Evolutionary conservation across 2,797 vertebrate genomes (phyloP).

Genomic region (Phyllotis vaccarum): DNA sequence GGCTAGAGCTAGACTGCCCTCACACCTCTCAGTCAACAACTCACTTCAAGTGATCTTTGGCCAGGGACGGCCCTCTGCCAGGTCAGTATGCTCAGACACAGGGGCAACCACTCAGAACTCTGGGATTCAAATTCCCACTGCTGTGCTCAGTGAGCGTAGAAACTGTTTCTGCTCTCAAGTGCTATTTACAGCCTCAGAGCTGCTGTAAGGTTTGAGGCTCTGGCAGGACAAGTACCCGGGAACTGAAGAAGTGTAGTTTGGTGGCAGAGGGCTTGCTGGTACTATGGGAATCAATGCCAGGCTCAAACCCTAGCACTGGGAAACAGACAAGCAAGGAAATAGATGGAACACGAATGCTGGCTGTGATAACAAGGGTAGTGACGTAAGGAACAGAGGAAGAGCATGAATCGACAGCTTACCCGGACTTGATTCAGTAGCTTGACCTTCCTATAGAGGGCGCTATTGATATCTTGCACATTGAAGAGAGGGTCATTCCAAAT

Average conservation of each 20-base stretch:
- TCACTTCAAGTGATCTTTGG: neutral
- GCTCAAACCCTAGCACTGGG: neutral
- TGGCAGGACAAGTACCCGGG: neutral
- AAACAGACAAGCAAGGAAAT: neutral
- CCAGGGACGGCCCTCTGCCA: neutral
- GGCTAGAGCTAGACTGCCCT: neutral
- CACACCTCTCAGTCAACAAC: neutral
- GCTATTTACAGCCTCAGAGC: neutral
- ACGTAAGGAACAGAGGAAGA: neutral
- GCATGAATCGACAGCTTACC: constrained; percentile 86
- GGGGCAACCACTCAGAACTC: neutral
- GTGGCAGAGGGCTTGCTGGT: neutral
- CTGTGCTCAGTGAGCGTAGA: constrained; percentile 4
- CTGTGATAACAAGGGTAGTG: neutral
- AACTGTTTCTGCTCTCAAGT: neutral
- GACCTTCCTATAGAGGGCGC: constrained; percentile 94
- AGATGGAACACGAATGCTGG: neutral
- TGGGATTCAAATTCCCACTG: neutral
- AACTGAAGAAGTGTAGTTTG: neutral
- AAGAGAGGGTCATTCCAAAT: constrained; percentile 97
- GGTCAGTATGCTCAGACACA: neutral
- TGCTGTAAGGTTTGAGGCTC: neutral
- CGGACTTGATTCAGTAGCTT: constrained; percentile 95
- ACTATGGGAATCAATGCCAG: too few relatives aligned
- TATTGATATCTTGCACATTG: constrained; percentile 96